Percentiles rank a stretch among this genome's conserved stretches.
phyloP scores from a whole-genome alignment of 35 echinoderm and acorn worm genomes.

The Diadema setosum region DNA sequence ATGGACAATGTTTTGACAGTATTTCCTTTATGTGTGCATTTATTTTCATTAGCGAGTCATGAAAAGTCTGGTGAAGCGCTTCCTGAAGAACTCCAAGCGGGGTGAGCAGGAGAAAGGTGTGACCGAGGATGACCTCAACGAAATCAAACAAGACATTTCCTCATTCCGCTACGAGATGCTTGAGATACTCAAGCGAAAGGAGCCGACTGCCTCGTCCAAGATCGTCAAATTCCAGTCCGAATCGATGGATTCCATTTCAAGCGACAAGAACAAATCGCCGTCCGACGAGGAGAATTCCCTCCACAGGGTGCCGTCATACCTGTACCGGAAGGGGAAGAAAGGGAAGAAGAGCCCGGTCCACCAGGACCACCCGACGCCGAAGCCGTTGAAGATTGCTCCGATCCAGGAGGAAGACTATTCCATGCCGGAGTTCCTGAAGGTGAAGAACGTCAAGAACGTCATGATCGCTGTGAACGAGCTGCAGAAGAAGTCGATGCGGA shows the following conservation, averaged over 20 bases:
- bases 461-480: conserved; percentile 88
- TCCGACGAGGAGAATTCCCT: not conserved
- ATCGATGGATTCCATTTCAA: not conserved
- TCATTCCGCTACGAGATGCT: conserved; percentile 77
- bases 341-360: conserved; percentile 68
- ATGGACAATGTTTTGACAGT: too few relatives aligned
- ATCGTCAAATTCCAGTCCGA: not conserved
- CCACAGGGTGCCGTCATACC: conserved; percentile 72
- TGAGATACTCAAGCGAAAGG: conserved; percentile 73
- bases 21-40: too few relatives aligned
- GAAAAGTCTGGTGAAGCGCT: conserved; percentile 82
- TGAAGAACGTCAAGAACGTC: conserved; percentile 96
- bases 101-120: conserved; percentile 86
- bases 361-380: conserved; percentile 22
- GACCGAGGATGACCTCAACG: conserved; percentile 97
- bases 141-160: conserved; percentile 98
- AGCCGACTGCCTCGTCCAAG: not conserved
- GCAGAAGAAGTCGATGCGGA: conserved; percentile 72
- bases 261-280: not conserved
- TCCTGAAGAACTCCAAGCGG: conserved; percentile 80
- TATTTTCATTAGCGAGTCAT: conserved; percentile 93
- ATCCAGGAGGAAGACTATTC: conserved; percentile 89
- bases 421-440: conserved; percentile 92
- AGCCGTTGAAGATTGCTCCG: conserved; percentile 68
- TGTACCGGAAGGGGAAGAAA: conserved; percentile 78